These are phyloP conservation scores for Bubalus kerabau DNA, from an alignment of 2,113 vertebrate species.

Conservation along the genomic window DNA sequence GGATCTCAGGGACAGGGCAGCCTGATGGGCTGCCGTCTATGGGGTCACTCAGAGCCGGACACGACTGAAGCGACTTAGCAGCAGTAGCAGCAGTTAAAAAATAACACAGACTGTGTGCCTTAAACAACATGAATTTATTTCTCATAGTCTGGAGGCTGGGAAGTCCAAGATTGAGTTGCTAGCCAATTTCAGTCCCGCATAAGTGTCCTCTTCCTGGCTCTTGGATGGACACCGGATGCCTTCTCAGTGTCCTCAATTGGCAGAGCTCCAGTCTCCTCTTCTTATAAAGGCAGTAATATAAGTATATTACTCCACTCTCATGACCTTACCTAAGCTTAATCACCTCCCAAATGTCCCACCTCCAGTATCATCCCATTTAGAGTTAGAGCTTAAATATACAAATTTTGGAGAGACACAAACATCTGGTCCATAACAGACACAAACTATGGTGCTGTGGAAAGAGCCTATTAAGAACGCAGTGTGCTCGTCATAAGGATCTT, in stretches of 20 bases:
- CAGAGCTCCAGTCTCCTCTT: background rate
- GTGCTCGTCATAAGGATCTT: background rate
- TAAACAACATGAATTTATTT: background rate
- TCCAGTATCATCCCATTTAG: background rate
- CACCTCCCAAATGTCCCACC: background rate
- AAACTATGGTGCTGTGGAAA: background rate
- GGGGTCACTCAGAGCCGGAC: too few species aligned
- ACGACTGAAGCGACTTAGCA: too few species aligned
- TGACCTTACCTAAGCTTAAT: background rate
- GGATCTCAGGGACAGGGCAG: too few species aligned
- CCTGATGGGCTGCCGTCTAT: too few species aligned
- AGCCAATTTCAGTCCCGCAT: background rate
- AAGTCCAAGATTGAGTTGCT: background rate
- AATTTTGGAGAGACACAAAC: background rate
- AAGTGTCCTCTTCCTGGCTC: too few species aligned
- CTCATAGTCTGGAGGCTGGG: background rate
- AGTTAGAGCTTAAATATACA: background rate
- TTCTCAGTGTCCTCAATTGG: rapidly evolving
- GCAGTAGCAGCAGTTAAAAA: background rate
- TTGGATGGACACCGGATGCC: background rate
- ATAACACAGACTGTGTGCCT: background rate
- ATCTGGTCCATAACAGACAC: background rate
- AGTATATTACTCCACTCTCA: background rate
- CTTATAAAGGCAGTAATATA: background rate
- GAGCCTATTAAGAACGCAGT: background rate